These are phyloP conservation scores for Perithous albicinctus DNA, from an alignment of 2,888 invertebrate genomes.

Conservation along the genomic window DNA sequence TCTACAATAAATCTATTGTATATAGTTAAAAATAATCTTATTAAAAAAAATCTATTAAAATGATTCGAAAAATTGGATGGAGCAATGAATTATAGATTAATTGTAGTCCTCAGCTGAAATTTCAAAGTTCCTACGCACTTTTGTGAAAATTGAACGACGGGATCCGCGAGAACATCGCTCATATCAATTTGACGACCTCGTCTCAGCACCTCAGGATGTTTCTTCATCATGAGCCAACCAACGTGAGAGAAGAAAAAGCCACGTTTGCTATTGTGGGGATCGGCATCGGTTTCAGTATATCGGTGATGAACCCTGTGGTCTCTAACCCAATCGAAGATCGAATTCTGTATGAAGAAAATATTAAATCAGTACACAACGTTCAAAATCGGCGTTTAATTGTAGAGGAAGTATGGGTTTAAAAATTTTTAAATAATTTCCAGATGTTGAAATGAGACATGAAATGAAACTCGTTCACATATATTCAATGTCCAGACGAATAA, in stretches of 20 bases:
- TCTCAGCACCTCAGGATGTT: constrained; percentile 93
- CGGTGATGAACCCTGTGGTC: constrained; percentile 92
- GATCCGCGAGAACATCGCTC: constrained; percentile 92
- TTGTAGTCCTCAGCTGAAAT: too few species aligned
- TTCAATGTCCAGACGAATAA: background rate
- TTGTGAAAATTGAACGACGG: constrained; percentile 91
- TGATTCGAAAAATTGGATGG: too few species aligned
- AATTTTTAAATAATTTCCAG: too few species aligned
- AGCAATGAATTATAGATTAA: too few species aligned
- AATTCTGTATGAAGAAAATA: constrained; percentile 86
- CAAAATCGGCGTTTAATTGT: too few species aligned
- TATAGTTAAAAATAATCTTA: too few species aligned
- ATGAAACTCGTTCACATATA: too few species aligned
- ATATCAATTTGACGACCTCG: constrained; percentile 92
- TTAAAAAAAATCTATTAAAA: too few species aligned
- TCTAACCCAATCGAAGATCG: constrained; percentile 90
- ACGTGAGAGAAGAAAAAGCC: constrained; percentile 97
- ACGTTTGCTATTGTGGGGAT: constrained; percentile 92
- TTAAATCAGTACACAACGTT: background rate
- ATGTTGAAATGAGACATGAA: too few species aligned
- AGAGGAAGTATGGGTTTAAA: too few species aligned
- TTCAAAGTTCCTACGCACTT: constrained; percentile 86
- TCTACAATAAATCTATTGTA: too few species aligned
- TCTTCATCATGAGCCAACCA: constrained; percentile 96
- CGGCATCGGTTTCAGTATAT: constrained; percentile 91